Evolutionary conservation across 2,797 vertebrate species (phyloP), one percentile per base, ranked within the genome.

Genomic region (Onychomys torridus): DNA sequence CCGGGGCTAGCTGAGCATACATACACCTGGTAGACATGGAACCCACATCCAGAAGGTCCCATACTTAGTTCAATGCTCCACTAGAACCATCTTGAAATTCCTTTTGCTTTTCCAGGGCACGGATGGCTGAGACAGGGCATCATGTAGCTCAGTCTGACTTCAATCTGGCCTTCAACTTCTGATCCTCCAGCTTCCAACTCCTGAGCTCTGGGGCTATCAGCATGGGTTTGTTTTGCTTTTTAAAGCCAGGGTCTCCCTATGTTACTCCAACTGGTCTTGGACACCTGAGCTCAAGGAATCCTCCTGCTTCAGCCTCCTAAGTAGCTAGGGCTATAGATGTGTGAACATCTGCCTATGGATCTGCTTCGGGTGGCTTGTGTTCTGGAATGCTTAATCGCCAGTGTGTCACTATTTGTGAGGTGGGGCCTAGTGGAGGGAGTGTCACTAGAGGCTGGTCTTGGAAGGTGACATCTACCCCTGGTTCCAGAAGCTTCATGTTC

Each of bases 31-130:
- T 34, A 13, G 5, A 11, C 79, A 37, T 7, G n/a, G 11, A 19
- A 14, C n/a, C 2, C 0, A 4, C 1, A 0, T 14, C 11, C 17
- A 9, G 32, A n/a, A 69, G 55, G 27, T 69, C 55, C 37, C 25
- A 9, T 1, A 17, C 61, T 19, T 29, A 65, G 32, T 57, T 59
- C 10, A 34, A 32, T 0, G 23, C 14, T 34, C 34, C 34, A 13
- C 69, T n/a, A 29, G 3, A 27, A 3, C 71, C 67, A n/a, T 32
- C 59, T 27, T 63, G 55, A 17, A n/a, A 78, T n/a, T n/a, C 49
- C 49, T 75, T n/a, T 49, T 27, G 27, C 29, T 59, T 82, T 25
- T 59, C 52, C 34, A 57, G 52, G 49, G 52, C 16, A n/a, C 21
- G 52, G 11, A 57, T 11, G 23, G n/a, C 10, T 43, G 7, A 83